These are phyloP conservation scores for Drosophila trichaetosa DNA, from an alignment of 2,888 invertebrate species.

Conservation along the genomic window DNA sequence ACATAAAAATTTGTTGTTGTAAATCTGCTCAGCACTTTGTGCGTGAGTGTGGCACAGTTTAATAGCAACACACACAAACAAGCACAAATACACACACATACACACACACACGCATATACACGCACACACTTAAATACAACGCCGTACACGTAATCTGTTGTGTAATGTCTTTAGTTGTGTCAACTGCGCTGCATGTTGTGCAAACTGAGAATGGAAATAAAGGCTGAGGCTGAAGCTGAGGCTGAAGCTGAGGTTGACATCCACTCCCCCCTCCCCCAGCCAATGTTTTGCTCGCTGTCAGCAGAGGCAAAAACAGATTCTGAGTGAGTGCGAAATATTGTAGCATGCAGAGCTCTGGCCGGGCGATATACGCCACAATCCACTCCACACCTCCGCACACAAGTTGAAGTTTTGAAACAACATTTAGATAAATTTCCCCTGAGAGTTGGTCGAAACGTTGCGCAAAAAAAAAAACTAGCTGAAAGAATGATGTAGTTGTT, in stretches of 20 bases:
- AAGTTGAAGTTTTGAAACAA: conserved; percentile 81
- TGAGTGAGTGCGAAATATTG: conserved; percentile 73
- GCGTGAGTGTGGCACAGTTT: conserved; percentile 64
- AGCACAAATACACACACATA: conserved; percentile 12
- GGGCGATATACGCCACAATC: neutral
- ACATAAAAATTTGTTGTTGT: conserved; percentile 80
- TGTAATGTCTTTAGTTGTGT: conserved; percentile 84
- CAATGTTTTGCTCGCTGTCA: conserved; percentile 39
- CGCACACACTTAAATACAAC: conserved; percentile 36
- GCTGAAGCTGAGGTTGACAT: neutral
- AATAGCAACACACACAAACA: conserved; percentile 51
- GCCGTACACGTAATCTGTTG: conserved; percentile 78
- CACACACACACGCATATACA: conserved; percentile 17
- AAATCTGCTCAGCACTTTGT: conserved; percentile 73
- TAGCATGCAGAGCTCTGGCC: conserved; percentile 26
- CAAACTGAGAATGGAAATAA: conserved; percentile 10
- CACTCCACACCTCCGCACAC: conserved; percentile 19
- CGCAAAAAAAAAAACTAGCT: conserved; percentile 18
- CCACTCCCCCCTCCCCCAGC: neutral
- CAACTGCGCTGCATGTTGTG: conserved; percentile 67
- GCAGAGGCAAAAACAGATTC: conserved; percentile 67
- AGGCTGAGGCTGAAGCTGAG: neutral
- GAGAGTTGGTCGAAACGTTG: conserved; percentile 53
- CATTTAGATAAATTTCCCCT: conserved; percentile 82
- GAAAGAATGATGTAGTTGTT: conserved; percentile 53